Evolutionary conservation across 2,888 invertebrate species (phyloP), one percentile per base, ranked within the genome.

Genomic region (Erpobdella octoculata): DNA sequence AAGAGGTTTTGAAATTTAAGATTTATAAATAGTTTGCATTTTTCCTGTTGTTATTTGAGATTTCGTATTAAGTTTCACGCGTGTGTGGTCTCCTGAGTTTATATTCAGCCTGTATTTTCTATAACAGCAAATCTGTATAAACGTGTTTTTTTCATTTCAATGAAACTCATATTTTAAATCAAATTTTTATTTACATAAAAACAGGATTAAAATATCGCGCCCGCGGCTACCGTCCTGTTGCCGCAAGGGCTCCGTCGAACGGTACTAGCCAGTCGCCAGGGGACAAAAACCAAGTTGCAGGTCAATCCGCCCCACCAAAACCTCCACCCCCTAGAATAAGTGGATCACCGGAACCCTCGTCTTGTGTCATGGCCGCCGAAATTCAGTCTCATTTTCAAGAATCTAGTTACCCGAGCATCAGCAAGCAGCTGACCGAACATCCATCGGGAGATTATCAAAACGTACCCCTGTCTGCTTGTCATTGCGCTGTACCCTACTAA

Each of bases 401-500:
- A 5, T 28, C 53, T 28, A 28, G n/a, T 8, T 28, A 21, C 1
- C 8, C 9, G 8, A 28, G 53, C 53, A 8, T 28, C 8, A 53
- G 53, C 6, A 28, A 53, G 53, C 53, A 53, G 53, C 21, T 6
- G 9, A 28, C 53, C 53, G 28, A 53, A n/a, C 21, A 53, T 25
- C 28, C 15, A 1, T 28, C 21, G 21, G 53, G 53, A 21, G 53
- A 53, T 53, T 28, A 6, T 12, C 28, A 21, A 41, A 18, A 9
- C 8, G 6, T 28, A 25, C 21, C n/a, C 53, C 53, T 25, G 53
- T 28, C 53, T 15, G 21, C 53, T 1, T 53, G 53, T 12, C 53
- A 53, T 21, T 53, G 53, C 53, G 1, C 53, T 53, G 53, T 53
- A 28, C 53, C 53, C 53, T 53, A 53, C 53, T 53, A 53, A n/a